phyloP scores from a whole-genome alignment of 2,797 vertebrate species.

The Phalanger gymnotis region DNA sequence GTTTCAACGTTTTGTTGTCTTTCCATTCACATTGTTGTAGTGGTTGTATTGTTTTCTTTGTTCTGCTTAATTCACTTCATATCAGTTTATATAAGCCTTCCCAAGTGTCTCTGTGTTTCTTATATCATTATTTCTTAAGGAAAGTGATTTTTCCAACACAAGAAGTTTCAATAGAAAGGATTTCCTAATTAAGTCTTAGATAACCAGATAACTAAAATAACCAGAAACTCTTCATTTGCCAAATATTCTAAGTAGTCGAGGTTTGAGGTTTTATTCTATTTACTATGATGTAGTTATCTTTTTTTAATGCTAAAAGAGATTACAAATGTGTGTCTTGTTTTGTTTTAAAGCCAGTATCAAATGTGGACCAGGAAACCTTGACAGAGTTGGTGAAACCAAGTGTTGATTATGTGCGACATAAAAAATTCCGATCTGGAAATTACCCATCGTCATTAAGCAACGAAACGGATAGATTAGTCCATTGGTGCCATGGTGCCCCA shows the following conservation, averaged over 20 bases:
- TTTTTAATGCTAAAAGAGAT: neutral
- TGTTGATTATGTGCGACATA: slow-evolving; percentile 96
- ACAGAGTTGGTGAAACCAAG: slow-evolving; percentile 93
- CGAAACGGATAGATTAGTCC: slow-evolving; percentile 95
- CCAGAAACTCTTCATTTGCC: neutral
- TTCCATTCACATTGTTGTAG: neutral
- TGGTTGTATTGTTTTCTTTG: neutral
- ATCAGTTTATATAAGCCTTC: neutral
- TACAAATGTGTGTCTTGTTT: neutral
- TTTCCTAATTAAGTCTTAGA: neutral
- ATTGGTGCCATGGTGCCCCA: slow-evolving; percentile 97
- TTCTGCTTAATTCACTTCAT: neutral
- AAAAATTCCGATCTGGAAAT: slow-evolving; percentile 96
- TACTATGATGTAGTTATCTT: neutral
- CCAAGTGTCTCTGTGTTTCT: neutral
- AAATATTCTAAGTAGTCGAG: neutral
- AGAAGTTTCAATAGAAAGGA: neutral
- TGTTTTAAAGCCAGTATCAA: slow-evolving; percentile 89
- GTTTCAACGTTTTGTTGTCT: neutral
- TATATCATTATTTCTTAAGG: neutral
- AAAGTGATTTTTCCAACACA: neutral
- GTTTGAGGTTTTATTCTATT: slow-evolving; percentile 26
- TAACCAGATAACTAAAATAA: neutral
- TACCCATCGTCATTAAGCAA: slow-evolving; percentile 97
- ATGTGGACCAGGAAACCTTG: slow-evolving; percentile 89